These are phyloP conservation scores for Chrysolina oricalcia DNA, from an alignment of 2,888 invertebrate genomes.

Conservation along the genomic window DNA sequence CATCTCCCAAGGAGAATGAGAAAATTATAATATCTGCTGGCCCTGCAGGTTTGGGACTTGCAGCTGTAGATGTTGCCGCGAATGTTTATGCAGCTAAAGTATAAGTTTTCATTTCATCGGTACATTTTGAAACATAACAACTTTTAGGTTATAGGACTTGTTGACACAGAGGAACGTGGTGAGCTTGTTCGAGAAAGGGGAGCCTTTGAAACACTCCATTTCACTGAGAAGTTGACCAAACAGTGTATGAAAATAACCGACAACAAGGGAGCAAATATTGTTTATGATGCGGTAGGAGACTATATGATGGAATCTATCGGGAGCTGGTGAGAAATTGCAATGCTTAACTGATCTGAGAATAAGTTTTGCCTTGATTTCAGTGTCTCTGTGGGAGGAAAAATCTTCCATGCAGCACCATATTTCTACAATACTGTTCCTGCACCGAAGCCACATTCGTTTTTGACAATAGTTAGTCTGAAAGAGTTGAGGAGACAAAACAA, in stretches of 20 bases:
- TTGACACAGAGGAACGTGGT: conserved; percentile 77
- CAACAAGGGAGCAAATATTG: conserved; percentile 76
- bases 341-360: background rate
- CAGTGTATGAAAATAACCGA: conserved; percentile 75
- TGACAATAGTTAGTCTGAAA: conserved; percentile 64
- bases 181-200: conserved; percentile 76
- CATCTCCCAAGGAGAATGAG: conserved; percentile 72
- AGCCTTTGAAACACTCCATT: conserved; percentile 78
- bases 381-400: conserved; percentile 74
- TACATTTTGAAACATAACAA: background rate
- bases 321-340: conserved; percentile 73
- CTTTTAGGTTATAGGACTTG: conserved; percentile 80
- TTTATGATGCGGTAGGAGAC: conserved; percentile 80
- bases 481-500: conserved; percentile 71
- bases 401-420: conserved; percentile 64
- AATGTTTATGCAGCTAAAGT: conserved; percentile 80
- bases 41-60: conserved; percentile 77
- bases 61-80: conserved; percentile 80
- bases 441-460: conserved; percentile 64
- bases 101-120: conserved; percentile 24
- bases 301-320: conserved; percentile 75
- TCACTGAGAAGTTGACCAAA: conserved; percentile 73
- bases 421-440: conserved; percentile 61
- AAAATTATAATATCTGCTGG: conserved; percentile 79
- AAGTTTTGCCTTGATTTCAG: conserved; percentile 66